Percentiles rank a stretch among this genome's conserved stretches.
phyloP scores from a whole-genome alignment of 2,797 vertebrate species.

The Peromyscus attwateri region DNA sequence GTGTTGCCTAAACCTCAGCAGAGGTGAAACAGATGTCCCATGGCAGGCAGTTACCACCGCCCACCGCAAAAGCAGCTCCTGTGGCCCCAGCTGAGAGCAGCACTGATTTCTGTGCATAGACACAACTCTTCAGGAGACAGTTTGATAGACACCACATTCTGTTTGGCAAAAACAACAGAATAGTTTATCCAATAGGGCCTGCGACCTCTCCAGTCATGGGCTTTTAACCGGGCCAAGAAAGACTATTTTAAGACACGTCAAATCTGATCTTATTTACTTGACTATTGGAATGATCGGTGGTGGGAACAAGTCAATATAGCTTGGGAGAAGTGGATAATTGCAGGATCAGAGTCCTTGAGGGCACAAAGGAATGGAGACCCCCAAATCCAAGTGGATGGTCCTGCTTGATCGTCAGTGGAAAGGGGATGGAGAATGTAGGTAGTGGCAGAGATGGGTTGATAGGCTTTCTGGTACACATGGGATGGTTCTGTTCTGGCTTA shows the following conservation, averaged over 20 bases:
- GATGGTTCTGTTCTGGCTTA: background rate
- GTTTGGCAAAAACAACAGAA: background rate
- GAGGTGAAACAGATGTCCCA: background rate
- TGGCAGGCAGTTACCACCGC: no score
- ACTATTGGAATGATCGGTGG: background rate
- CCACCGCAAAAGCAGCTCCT: background rate
- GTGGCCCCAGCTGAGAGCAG: background rate
- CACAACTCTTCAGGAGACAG: background rate
- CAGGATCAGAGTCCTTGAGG: background rate
- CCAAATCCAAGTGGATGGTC: background rate
- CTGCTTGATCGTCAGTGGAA: background rate
- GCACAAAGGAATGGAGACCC: background rate
- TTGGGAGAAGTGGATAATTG: background rate
- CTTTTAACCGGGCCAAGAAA: background rate
- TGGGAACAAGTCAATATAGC: background rate
- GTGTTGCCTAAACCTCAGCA: background rate
- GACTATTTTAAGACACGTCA: background rate
- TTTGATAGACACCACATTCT: background rate
- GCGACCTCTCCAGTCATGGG: background rate
- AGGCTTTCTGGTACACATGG: background rate
- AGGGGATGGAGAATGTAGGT: background rate
- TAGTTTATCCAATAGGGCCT: no score
- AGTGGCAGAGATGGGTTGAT: background rate
- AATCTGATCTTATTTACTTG: background rate
- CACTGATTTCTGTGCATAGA: background rate